Conservation (phyloP, 2,797 vertebrate species). For the Salarias fasciatus region DNA sequence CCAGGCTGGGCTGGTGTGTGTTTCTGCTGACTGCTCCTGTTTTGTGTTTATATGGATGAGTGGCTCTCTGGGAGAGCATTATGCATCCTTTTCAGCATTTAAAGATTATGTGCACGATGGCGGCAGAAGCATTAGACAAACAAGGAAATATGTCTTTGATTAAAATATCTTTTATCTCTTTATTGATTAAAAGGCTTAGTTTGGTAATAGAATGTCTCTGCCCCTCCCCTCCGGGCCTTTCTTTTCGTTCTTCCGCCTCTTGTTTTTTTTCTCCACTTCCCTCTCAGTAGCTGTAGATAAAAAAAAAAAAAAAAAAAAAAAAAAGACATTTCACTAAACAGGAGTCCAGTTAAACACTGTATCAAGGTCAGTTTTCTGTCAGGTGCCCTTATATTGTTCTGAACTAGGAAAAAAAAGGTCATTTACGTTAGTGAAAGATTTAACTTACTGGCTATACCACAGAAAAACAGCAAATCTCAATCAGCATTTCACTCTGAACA, state of each 20-base stretch:
- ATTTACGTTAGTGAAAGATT: too few relatives aligned
- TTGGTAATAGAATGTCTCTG: slow-evolving; percentile 81
- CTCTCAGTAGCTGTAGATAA: slow-evolving; percentile 16
- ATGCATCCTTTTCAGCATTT: slow-evolving; percentile 81
- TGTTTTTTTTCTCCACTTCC: slow-evolving; percentile 22
- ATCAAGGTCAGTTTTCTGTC: neutral
- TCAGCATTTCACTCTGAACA: too few relatives aligned
- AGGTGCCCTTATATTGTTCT: neutral
- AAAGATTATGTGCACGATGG: slow-evolving; percentile 78
- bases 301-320: slow-evolving; percentile 17
- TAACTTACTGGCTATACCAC: too few relatives aligned
- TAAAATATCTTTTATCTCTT: slow-evolving; percentile 88
- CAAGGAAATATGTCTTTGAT: slow-evolving; percentile 84
- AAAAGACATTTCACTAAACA: slow-evolving; percentile 14
- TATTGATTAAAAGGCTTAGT: slow-evolving; percentile 87
- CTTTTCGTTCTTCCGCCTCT: slow-evolving; percentile 40
- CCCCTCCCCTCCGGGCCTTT: slow-evolving; percentile 47
- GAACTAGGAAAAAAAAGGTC: too few relatives aligned
- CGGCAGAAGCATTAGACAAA: slow-evolving; percentile 78
- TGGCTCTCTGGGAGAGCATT: slow-evolving; percentile 77
- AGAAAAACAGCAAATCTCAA: too few relatives aligned
- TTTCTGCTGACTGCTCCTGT: slow-evolving; percentile 87
- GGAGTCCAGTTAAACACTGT: neutral
- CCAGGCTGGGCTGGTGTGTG: slow-evolving; percentile 75
- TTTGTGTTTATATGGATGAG: slow-evolving; percentile 84